Evolutionary conservation across 2,797 vertebrate genomes (phyloP), one percentile per base, ranked within the genome.

Genomic region (Galaxias olidus): DNA sequence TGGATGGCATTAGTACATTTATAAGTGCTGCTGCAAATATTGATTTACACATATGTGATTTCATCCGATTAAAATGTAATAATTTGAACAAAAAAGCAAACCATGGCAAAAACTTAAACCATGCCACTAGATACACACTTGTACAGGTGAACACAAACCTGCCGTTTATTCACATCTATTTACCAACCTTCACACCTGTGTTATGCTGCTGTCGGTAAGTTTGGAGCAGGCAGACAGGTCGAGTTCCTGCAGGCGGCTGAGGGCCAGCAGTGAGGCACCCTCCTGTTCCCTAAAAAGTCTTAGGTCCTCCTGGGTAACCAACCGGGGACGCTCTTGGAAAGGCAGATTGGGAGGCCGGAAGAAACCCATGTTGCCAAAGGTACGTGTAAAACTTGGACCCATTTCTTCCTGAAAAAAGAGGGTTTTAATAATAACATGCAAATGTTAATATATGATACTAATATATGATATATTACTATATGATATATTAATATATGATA

Each of bases 201-300:
- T 87, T 80, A 95, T 87, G 85, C 94, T 95, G 83, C 78, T 72
- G 76, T 96, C 94, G 0, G 92, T 95, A 73, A 96, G 87, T 52
- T 93, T 93, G 67, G 77, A 82, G 76, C 95, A 96, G 72, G 90
- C 93, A 0, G 92, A 91, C 30, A 95, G 90, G 77, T 95, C 92
- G 53, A 96, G 86, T 78, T 95, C 93, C 83, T 86, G 88, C 53
- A 95, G 86, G 69, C 79, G 68, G 60, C 9, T 79, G 8, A 96
- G 88, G 1, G 89, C 80, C 42, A 80, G 68, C 46, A 95, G 82
- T 0, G 93, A 93, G 1, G 87, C 80, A 30, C 87, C 86, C 9
- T 77, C 79, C 60, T 86, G 86, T 67, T 84, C 63, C 13, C 59
- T 74, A 57, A 84, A 85, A 50, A 81, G 81, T 49, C 85, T 71